A percentile compares a stretch with the other conserved stretches of the same genome.
Evolutionary conservation across 2,888 invertebrate species (phyloP).

Genomic region (Melangyna quadrimaculata): DNA sequence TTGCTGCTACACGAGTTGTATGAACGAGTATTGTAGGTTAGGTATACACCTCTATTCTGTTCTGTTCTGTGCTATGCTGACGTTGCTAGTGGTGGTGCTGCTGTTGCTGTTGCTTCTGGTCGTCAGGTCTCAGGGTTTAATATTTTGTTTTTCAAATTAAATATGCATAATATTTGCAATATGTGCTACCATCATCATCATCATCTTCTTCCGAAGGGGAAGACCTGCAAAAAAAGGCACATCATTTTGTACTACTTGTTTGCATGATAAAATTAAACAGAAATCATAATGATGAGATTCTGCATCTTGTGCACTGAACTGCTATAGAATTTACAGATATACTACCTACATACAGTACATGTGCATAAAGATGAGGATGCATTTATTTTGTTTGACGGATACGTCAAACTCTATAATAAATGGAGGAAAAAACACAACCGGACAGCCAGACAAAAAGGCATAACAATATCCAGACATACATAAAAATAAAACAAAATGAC

Average conservation of each 20-base stretch:
- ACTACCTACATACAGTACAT: neutral
- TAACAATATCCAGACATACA: constrained; percentile 44
- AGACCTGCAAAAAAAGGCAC: neutral
- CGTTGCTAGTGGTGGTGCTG: neutral
- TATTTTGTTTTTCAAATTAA: constrained; percentile 39
- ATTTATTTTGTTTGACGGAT: constrained; percentile 32
- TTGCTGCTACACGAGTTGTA: neutral
- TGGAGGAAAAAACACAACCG: constrained; percentile 25
- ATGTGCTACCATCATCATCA: neutral
- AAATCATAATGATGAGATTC: constrained; percentile 37
- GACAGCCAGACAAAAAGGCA: constrained; percentile 35
- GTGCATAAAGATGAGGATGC: constrained; percentile 1
- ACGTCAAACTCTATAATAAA: constrained; percentile 34
- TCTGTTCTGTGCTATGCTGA: neutral
- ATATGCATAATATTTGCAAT: constrained; percentile 46
- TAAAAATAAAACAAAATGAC: neutral
- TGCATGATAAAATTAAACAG: constrained; percentile 46
- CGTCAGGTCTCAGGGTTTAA: constrained; percentile 21
- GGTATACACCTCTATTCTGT: neutral
- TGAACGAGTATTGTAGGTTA: too few relatives aligned
- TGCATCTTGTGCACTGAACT: constrained; percentile 7
- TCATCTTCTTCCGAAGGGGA: neutral
- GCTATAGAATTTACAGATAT: neutral
- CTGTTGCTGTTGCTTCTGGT: neutral
- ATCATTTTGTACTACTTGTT: constrained; percentile 1